These are phyloP conservation scores for Vanacampus margaritifer DNA, from an alignment of 2,113 vertebrate genomes.

Conservation along the genomic window DNA sequence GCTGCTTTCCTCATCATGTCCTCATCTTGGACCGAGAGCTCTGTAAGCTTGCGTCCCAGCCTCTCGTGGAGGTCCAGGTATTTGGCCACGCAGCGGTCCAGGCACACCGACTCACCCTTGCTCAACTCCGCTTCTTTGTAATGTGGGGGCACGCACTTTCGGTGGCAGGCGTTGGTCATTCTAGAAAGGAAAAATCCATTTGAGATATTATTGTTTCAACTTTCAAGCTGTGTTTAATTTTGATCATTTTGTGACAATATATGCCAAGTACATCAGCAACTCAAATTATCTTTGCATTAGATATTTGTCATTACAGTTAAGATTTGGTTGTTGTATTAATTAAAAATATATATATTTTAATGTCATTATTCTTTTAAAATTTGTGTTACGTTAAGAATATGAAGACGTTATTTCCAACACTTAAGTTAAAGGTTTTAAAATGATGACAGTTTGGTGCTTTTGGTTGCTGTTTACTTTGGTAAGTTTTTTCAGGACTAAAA, in stretches of 20 bases:
- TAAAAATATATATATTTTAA: too few relatives aligned
- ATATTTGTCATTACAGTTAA: not conserved
- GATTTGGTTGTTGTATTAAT: too few relatives aligned
- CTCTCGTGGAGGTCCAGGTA: constrained; percentile 94
- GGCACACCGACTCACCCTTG: constrained; percentile 90
- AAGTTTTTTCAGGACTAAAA: too few relatives aligned
- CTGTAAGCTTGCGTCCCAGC: constrained; percentile 90
- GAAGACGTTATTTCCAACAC: too few relatives aligned
- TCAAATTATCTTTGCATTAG: not conserved
- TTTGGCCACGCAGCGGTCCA: constrained; percentile 96
- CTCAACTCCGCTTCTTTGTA: constrained; percentile 94
- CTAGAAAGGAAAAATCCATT: constrained; percentile 53
- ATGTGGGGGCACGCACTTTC: constrained; percentile 90
- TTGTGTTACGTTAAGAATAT: too few relatives aligned
- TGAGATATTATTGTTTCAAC: not conserved
- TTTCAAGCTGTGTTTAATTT: too few relatives aligned
- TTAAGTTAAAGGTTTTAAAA: too few relatives aligned
- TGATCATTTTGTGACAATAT: too few relatives aligned
- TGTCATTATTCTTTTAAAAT: too few relatives aligned
- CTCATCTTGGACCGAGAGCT: constrained; percentile 92
- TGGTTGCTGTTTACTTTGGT: too few relatives aligned
- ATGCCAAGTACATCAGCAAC: not conserved
- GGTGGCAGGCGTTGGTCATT: constrained; percentile 95
- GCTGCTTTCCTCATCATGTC: constrained; percentile 87
- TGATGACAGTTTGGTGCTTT: too few relatives aligned